Evolutionary conservation across 1,140 invertebrate species (phyloP).

Genomic region (Cryptotermes secundus): DNA sequence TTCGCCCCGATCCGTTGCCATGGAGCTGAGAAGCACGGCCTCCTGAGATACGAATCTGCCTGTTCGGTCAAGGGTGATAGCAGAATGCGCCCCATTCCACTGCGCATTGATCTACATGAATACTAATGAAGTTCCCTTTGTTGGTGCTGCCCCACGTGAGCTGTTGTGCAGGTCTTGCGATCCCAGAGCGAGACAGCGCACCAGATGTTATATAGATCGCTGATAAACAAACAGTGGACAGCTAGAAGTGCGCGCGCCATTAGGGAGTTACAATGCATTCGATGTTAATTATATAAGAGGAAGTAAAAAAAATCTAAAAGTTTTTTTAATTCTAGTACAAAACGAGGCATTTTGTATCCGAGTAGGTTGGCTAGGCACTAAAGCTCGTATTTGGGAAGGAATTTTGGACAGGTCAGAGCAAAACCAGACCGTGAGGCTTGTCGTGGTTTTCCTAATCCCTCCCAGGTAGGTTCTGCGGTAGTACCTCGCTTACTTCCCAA

Average conservation of each 20-base stretch:
- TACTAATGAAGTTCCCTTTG: conserved; percentile 11
- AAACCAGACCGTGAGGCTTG: no score
- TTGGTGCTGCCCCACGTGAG: background rate
- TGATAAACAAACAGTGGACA: background rate
- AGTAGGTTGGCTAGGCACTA: no score
- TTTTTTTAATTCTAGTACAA: no score
- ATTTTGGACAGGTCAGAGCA: no score
- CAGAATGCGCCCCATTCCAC: background rate
- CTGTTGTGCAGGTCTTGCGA: background rate
- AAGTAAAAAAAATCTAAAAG: no score
- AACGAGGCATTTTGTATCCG: no score
- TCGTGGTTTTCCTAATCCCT: no score
- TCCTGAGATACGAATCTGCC: background rate
- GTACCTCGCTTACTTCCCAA: no score
- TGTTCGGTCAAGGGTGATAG: background rate
- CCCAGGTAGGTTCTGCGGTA: no score
- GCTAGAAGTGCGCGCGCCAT: background rate
- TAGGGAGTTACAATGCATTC: no score
- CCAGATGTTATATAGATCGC: background rate
- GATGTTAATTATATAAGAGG: no score
- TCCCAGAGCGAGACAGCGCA: background rate
- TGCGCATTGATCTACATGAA: background rate
- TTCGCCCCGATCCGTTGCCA: background rate
- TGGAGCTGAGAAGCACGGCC: background rate
- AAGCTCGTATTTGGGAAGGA: no score